A percentile compares a stretch with the other conserved stretches of the same genome.
Conservation (phyloP, 2,888 invertebrate species). For the Cynaeus angustus region DNA sequence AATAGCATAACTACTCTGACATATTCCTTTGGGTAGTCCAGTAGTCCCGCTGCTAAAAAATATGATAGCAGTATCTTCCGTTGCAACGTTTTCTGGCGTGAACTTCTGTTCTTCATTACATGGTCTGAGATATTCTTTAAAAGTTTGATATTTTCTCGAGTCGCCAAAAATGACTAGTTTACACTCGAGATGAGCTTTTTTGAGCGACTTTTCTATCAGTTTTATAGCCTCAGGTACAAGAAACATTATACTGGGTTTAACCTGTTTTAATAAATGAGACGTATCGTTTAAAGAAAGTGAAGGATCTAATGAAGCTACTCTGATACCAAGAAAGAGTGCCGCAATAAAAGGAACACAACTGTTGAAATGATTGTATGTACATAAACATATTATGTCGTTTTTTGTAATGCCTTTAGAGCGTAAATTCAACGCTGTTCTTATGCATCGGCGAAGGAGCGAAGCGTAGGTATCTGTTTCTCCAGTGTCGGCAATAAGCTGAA, state of each 20-base stretch:
- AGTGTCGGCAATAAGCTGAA: constrained; percentile 63
- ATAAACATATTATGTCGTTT: constrained; percentile 72
- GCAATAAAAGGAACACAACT: constrained; percentile 72
- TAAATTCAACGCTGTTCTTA: constrained; percentile 71
- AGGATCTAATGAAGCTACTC: constrained; percentile 63
- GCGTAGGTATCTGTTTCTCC: constrained; percentile 70
- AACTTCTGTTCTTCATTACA: constrained; percentile 59
- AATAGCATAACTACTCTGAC: constrained; percentile 58
- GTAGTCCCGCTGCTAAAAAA: constrained; percentile 67
- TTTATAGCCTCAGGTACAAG: constrained; percentile 57
- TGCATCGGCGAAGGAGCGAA: constrained; percentile 68
- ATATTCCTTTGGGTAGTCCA: constrained; percentile 67
- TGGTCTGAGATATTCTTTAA: constrained; percentile 57
- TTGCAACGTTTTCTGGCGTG: constrained; percentile 53
- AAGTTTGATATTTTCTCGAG: constrained; percentile 52
- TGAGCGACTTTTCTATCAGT: constrained; percentile 58
- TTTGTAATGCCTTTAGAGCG: constrained; percentile 66
- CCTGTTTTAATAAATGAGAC: constrained; percentile 58
- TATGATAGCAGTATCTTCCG: constrained; percentile 59
- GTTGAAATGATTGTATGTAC: constrained; percentile 72
- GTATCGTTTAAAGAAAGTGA: constrained; percentile 59
- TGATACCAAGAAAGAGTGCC: constrained; percentile 70
- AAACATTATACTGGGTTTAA: constrained; percentile 64
- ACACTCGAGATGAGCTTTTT: constrained; percentile 54
- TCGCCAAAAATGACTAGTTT: constrained; percentile 63